phyloP scores from a whole-genome alignment of 2,888 invertebrate genomes.

The Lasioglossum leucozonium region DNA sequence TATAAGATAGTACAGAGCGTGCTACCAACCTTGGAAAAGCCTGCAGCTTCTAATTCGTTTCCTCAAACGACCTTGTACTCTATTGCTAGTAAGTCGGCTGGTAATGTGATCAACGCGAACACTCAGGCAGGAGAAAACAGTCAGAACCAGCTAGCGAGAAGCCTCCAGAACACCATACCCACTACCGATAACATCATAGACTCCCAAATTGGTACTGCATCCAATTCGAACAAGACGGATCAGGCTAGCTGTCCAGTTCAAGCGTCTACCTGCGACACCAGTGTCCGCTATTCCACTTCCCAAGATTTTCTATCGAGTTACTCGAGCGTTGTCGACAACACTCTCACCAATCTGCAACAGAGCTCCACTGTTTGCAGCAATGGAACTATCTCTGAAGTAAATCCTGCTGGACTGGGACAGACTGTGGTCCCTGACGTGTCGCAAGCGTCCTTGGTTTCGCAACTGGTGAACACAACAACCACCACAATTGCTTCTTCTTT shows the following conservation, averaged over 20 bases:
- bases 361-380: slow-evolving; percentile 52
- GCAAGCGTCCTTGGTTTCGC: slow-evolving; percentile 53
- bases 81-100: slow-evolving; percentile 33
- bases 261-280: slow-evolving; percentile 66
- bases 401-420: slow-evolving; percentile 23
- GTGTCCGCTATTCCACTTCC: slow-evolving; percentile 67
- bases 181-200: slow-evolving; percentile 24
- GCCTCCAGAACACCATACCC: slow-evolving; percentile 26
- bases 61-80: slow-evolving; percentile 55
- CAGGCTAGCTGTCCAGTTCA: slow-evolving; percentile 46
- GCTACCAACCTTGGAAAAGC: slow-evolving; percentile 57
- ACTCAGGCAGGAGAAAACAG: slow-evolving; percentile 44
- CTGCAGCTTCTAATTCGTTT: slow-evolving; percentile 51
- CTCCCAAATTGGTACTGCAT: slow-evolving; percentile 36
- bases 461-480: slow-evolving; percentile 48
- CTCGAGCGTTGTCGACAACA: slow-evolving; percentile 62
- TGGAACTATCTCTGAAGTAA: slow-evolving; percentile 42
- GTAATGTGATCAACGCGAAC: slow-evolving; percentile 27
- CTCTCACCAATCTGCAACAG: slow-evolving; percentile 46
- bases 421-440: slow-evolving; percentile 33
- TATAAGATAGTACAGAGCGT: slow-evolving; percentile 78
- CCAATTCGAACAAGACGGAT: slow-evolving; percentile 43
- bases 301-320: slow-evolving; percentile 76
- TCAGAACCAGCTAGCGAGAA: slow-evolving; percentile 38
- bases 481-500: slow-evolving; percentile 58